A percentile compares a stretch with the other conserved stretches of the same genome.
Evolutionary conservation across 2,888 invertebrate genomes (phyloP).

Genomic region (Stenodema calcarata): DNA sequence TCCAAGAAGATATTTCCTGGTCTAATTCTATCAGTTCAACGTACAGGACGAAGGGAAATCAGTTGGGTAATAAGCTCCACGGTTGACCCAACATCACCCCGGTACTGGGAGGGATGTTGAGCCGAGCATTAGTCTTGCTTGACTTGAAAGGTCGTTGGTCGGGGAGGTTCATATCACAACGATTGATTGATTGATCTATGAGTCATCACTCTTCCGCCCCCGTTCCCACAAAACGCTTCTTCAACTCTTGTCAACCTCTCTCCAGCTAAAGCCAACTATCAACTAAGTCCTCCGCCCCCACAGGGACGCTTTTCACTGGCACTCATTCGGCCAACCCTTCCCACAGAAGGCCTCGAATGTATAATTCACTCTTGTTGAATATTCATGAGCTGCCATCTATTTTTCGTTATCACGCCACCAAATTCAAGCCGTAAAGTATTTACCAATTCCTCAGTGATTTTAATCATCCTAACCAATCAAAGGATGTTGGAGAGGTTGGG

Average conservation of each 20-base stretch:
- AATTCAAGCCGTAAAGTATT: neutral
- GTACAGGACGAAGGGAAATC: no score
- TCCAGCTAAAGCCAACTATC: neutral
- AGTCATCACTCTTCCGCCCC: conserved; percentile 32
- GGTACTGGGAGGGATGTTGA: neutral
- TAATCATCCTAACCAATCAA: no score
- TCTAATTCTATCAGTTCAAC: no score
- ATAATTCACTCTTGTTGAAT: conserved; percentile 10
- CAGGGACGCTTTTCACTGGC: neutral
- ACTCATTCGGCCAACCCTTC: neutral
- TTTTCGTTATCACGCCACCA: neutral
- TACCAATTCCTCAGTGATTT: no score
- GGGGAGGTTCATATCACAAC: neutral
- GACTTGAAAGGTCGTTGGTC: conserved; percentile 8
- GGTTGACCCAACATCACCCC: neutral
- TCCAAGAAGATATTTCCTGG: no score
- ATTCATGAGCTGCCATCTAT: neutral
- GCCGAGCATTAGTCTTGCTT: conserved; percentile 6
- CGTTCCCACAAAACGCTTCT: neutral
- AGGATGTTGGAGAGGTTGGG: no score
- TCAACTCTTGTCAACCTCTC: neutral
- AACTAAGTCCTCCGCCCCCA: neutral
- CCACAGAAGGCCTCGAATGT: neutral
- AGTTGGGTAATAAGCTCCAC: no score
- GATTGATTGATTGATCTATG: conserved; percentile 34